Evolutionary conservation across 2,113 vertebrate species (phyloP), one percentile per base, ranked within the genome.

Genomic region (Anguilla japonica): DNA sequence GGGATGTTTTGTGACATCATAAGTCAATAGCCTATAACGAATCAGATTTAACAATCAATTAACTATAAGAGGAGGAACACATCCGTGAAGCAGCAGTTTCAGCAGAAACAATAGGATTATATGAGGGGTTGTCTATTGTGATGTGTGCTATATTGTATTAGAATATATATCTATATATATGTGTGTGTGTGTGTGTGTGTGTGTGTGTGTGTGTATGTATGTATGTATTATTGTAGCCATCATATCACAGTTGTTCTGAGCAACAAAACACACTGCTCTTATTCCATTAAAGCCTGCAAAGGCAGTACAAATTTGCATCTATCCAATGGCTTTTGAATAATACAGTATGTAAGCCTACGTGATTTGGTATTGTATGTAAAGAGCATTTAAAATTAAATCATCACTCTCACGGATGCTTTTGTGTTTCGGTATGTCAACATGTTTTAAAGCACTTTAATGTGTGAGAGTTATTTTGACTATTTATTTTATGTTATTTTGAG

Each of bases 11-110:
- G 53, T 75, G 46, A 41, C 34, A 78, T 87, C 63, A 40, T 50
- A n/a, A n/a, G n/a, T n/a, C n/a, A 11, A 81, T 75, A 60, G n/a
- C 79, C 85, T 67, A 67, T 57, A 82, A 86, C 22, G n/a, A n/a
- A n/a, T 79, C 39, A 67, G 78, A 81, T 50, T 53, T 84, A 57
- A 84, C n/a, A 53, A 34, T 41, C 63, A 83, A 39, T 78, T 22
- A 20, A 75, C 34, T 82, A 41, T 60, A 79, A 20, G 26, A 43
- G 41, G 20, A 20, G 3, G 0, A 86, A 50, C 34, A 20, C 53
- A 26, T 46, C 26, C n/a, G 85, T 18, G 43, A 26, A 82, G 46
- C 80, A 46, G 40, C 14, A 40, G n/a, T 40, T 29, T 2, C 75
- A n/a, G 3, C 75, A 79, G 29, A 79, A 34, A 79, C 39, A 79